These are phyloP conservation scores for Halcyon smyrnensis DNA, from an alignment of 2,797 vertebrate genomes.

Conservation along the genomic window DNA sequence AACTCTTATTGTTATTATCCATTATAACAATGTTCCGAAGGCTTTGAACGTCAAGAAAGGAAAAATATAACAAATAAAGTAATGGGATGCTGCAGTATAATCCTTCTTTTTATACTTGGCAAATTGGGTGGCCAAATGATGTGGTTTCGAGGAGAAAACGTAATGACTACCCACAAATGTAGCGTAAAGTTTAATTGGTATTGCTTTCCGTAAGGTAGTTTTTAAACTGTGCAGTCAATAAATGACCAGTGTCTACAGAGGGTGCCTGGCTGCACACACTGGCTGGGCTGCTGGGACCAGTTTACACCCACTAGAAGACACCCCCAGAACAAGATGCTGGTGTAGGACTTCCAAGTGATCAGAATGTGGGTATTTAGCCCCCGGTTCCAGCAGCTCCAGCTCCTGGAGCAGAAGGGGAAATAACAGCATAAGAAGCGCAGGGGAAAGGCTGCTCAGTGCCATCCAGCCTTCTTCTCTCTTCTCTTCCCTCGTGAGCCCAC, in stretches of 20 bases:
- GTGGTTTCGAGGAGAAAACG: slow-evolving; percentile 34
- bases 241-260: neutral
- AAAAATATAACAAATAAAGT: slow-evolving; percentile 21
- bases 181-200: slow-evolving; percentile 50
- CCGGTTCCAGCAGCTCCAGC: neutral
- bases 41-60: slow-evolving; percentile 20
- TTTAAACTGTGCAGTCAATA: neutral
- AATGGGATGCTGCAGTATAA: slow-evolving; percentile 40
- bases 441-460: neutral
- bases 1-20: slow-evolving; percentile 67
- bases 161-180: slow-evolving; percentile 64
- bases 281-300: neutral
- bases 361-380: too few relatives aligned
- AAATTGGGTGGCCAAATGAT: slow-evolving; percentile 66
- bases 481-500: neutral
- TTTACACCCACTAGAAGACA: neutral
- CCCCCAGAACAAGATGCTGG: neutral
- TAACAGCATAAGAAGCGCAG: accelerated
- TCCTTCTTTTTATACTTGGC: slow-evolving; percentile 43
- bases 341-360: too few relatives aligned
- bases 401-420: neutral
- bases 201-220: slow-evolving; percentile 23
- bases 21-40: slow-evolving; percentile 41
- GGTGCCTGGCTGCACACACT: accelerated
- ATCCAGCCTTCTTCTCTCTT: neutral